Evolutionary conservation across 2,797 vertebrate genomes (phyloP).

Genomic region (Hybognathus amarus): DNA sequence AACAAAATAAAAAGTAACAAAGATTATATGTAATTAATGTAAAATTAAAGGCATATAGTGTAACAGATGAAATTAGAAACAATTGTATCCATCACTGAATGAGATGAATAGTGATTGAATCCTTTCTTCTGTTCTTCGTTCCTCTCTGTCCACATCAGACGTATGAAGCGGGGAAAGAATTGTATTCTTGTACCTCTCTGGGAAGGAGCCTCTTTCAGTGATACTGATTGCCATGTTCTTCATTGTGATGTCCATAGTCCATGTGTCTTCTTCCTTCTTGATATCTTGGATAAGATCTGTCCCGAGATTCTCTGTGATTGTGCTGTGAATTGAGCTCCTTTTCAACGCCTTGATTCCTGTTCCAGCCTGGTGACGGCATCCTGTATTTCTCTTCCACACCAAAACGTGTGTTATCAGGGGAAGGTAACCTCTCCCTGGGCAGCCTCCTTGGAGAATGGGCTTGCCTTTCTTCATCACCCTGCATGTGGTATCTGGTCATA

Average conservation of each 20-base stretch:
- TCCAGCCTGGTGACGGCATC: constrained; percentile 61
- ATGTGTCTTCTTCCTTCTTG: constrained; percentile 55
- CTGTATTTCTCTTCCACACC: constrained; percentile 57
- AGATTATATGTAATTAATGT: not conserved
- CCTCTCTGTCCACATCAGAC: constrained; percentile 40
- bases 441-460: constrained; percentile 57
- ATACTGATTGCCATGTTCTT: constrained; percentile 54
- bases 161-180: constrained; percentile 62
- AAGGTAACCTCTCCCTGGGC: constrained; percentile 61
- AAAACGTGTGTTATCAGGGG: constrained; percentile 11
- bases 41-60: not conserved
- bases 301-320: constrained; percentile 62
- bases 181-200: constrained; percentile 71
- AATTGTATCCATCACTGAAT: constrained; percentile 19
- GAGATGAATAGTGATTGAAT: constrained; percentile 4
- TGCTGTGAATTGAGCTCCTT: constrained; percentile 45
- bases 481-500: constrained; percentile 54
- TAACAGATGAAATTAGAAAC: constrained; percentile 1
- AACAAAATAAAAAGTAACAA: not conserved
- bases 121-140: constrained; percentile 53
- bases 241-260: constrained; percentile 41
- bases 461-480: constrained; percentile 57
- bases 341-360: constrained; percentile 60
- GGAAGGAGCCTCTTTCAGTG: constrained; percentile 64
- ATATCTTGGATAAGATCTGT: constrained; percentile 58